Evolutionary conservation across 2,888 invertebrate species (phyloP), one percentile per base, ranked within the genome.

Genomic region (Philonicus albiceps): DNA sequence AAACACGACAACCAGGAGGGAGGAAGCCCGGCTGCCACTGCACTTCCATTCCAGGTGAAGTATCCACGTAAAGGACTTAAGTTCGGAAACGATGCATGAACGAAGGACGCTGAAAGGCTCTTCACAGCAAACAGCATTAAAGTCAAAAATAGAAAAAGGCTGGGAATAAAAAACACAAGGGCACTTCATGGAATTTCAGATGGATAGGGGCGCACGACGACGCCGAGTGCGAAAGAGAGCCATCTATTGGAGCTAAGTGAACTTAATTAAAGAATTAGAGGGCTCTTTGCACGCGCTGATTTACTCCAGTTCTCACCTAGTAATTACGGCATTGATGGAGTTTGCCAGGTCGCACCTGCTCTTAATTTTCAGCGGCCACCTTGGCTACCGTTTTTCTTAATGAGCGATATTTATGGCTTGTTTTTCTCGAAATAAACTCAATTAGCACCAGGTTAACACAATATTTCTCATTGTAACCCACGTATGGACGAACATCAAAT

Each of bases 251-350:
- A 37, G 34, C 4, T 43, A 76, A 76, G 76, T 76, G 40, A 22
- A 76, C 76, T 76, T 76, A 76, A 76, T 76, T 76, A 76, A 76
- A 76, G 34, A 76, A 76, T 76, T 76, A 76, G 43, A 76, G 40
- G 19, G 40, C 76, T 37, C 76, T 76, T 76, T 76, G 76, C 76
- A 76, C 76, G n/a, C 37, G 76, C 40, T 76, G 76, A 76, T 43
- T 76, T 76, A 76, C 76, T 40, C 34, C 76, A 76, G 22, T 76
- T 76, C 43, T 37, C 76, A 37, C 40, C 34, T 37, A 43, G 76
- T 76, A 1, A 76, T 40, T 76, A 76, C 40, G 40, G 22, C 37
- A 74, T 37, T 76, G 76, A 76, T 74, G n/a, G 16, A 76, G 76
- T 43, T 40, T 22, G 11, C 37, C 19, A 22, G 37, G 22, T 76